Conservation (phyloP, 2,888 invertebrate genomes). For the Acanthosoma haemorrhoidale region DNA sequence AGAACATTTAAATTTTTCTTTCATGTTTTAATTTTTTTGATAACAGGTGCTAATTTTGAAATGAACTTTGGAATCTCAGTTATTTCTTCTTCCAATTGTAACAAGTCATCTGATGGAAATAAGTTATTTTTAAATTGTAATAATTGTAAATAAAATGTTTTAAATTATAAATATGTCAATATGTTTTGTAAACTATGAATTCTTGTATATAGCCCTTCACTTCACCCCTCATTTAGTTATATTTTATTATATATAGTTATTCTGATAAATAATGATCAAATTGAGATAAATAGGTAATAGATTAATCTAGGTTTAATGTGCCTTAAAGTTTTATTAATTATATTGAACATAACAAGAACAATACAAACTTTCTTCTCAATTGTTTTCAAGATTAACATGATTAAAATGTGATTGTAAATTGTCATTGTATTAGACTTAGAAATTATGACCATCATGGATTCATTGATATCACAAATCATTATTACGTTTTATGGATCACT, state of each 20-base stretch:
- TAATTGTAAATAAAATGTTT: background rate
- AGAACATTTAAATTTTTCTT: too few species aligned
- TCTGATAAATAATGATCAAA: too few species aligned
- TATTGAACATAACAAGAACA: too few species aligned
- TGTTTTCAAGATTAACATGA: background rate
- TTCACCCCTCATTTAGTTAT: too few species aligned
- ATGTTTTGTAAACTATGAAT: background rate
- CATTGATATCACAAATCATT: too few species aligned
- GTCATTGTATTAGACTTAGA: background rate
- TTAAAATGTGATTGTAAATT: background rate
- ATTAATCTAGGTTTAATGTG: too few species aligned
- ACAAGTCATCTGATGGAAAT: background rate
- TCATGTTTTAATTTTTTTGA: background rate
- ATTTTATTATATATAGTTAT: too few species aligned
- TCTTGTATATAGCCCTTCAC: background rate
- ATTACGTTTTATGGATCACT: too few species aligned
- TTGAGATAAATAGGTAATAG: too few species aligned
- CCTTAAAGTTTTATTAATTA: too few species aligned
- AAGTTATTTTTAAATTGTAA: background rate
- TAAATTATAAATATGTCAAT: background rate
- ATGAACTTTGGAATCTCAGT: background rate
- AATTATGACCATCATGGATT: too few species aligned
- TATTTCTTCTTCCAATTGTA: background rate
- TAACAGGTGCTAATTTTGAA: background rate
- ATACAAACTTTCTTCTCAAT: background rate